Percentiles rank a stretch among this genome's conserved stretches.
Evolutionary conservation across 2,113 vertebrate species (phyloP).

Genomic region (Theropithecus gelada): DNA sequence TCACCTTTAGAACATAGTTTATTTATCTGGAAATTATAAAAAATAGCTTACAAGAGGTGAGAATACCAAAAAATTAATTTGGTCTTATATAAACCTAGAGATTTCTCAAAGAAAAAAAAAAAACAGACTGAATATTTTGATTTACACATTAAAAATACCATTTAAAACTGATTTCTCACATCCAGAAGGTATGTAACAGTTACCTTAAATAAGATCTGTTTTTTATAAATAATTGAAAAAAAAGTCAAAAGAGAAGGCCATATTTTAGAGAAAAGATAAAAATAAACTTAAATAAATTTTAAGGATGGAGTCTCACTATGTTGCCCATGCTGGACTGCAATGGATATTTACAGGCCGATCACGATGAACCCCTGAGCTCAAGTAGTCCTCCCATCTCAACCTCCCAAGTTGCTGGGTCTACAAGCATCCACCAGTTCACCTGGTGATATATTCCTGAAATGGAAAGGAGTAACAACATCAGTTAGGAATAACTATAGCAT

Average conservation of each 20-base stretch:
- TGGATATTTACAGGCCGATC: neutral
- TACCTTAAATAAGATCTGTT: neutral
- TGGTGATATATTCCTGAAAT: neutral
- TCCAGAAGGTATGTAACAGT: neutral
- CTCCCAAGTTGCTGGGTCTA: neutral
- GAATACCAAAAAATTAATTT: neutral
- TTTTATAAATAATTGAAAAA: slow-evolving; percentile 13
- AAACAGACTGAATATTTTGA: neutral
- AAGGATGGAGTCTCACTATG: neutral
- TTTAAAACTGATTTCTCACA: neutral
- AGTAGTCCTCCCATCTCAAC: neutral
- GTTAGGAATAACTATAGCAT: neutral
- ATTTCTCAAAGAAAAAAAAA: neutral
- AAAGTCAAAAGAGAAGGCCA: neutral
- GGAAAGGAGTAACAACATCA: neutral
- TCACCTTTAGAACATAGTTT: neutral
- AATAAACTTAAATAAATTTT: neutral
- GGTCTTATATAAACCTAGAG: neutral
- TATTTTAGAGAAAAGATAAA: neutral
- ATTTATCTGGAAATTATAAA: slow-evolving; percentile 38
- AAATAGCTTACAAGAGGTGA: neutral
- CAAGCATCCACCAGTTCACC: neutral
- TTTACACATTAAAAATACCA: neutral
- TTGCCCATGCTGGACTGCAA: neutral
- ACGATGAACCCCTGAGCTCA: neutral